Evolutionary conservation across 2,888 invertebrate genomes (phyloP).

Genomic region (Tenthredo distinguenda): DNA sequence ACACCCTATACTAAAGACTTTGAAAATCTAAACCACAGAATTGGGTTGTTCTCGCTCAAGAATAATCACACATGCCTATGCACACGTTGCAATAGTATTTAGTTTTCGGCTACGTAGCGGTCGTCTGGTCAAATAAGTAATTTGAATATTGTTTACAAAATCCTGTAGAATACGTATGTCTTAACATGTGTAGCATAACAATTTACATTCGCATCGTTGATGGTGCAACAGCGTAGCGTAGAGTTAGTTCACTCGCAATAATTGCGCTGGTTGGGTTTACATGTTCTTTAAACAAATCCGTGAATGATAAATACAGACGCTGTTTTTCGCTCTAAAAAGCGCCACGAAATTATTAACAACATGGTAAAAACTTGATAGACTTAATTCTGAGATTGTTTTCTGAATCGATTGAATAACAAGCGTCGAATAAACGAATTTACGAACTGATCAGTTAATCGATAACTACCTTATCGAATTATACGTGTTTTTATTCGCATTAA

Average conservation of each 20-base stretch:
- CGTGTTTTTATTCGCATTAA: neutral
- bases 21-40: too few species aligned
- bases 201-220: neutral
- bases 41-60: too few species aligned
- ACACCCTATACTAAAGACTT: too few species aligned
- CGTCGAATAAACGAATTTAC: neutral
- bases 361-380: neutral
- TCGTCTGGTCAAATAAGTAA: slow-evolving; percentile 25
- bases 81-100: too few species aligned
- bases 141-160: slow-evolving; percentile 40
- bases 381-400: neutral
- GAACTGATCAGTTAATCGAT: neutral
- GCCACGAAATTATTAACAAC: neutral
- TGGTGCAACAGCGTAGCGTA: neutral
- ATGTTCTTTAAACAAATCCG: neutral
- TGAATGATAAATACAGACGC: too few species aligned
- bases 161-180: neutral
- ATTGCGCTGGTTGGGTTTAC: neutral
- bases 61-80: neutral
- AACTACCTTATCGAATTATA: neutral
- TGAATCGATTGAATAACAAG: neutral
- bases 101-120: neutral
- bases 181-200: slow-evolving; percentile 18
- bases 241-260: neutral
- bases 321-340: neutral